Conservation (phyloP, 1,140 invertebrate genomes). For the Bombus sylvicola region DNA sequence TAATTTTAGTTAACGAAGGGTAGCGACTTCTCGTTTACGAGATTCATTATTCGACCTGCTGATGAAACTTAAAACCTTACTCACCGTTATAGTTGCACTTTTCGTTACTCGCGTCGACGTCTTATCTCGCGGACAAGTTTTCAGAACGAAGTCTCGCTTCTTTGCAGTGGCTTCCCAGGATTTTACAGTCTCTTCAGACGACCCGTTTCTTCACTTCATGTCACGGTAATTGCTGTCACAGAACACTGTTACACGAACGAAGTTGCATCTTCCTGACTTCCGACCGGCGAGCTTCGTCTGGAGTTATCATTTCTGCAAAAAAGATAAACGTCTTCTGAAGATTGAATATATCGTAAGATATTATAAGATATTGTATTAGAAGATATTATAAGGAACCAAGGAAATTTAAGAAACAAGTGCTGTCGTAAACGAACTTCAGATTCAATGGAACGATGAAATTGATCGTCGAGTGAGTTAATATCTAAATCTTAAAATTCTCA, state of each 20-base stretch:
- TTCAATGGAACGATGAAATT: neutral
- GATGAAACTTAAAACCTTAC: neutral
- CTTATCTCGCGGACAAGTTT: slow-evolving; percentile 33
- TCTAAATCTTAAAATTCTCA: neutral
- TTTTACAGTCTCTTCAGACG: slow-evolving; percentile 33
- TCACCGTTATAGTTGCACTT: slow-evolving; percentile 53
- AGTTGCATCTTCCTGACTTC: slow-evolving; percentile 48
- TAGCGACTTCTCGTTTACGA: neutral
- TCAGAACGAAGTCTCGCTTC: slow-evolving; percentile 28
- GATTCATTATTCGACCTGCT: too few relatives aligned
- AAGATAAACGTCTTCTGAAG: slow-evolving; percentile 6
- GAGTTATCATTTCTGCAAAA: slow-evolving; percentile 60
- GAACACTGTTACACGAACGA: slow-evolving; percentile 46
- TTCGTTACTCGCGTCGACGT: slow-evolving; percentile 9
- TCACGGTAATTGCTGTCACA: slow-evolving; percentile 64
- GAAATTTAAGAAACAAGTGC: neutral
- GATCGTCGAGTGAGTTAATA: rapidly evolving
- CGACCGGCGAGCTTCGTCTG: slow-evolving; percentile 31
- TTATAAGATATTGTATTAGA: too few relatives aligned
- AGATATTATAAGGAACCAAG: neutral
- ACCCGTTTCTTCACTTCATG: slow-evolving; percentile 52
- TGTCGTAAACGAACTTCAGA: neutral
- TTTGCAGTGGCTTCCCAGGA: slow-evolving; percentile 34
- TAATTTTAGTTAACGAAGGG: neutral
- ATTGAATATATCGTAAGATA: too few relatives aligned